Conservation (phyloP, 2,113 vertebrate genomes). For the Boulengeromyrus knoepffleri region DNA sequence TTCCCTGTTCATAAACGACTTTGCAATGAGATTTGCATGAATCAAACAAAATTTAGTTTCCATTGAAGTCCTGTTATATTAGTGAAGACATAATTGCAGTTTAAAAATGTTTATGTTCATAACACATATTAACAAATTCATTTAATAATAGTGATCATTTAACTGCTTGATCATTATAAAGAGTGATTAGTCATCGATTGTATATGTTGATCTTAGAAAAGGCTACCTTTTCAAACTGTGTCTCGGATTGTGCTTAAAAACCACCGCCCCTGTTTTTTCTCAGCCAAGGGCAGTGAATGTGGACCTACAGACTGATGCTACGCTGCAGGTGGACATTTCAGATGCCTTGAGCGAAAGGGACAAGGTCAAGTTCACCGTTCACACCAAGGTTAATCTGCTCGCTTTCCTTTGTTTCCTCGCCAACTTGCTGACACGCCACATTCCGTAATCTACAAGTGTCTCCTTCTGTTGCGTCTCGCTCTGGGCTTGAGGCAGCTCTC, state of each 20-base stretch:
- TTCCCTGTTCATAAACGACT: not conserved
- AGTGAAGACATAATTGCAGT: not conserved
- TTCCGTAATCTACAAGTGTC: not conserved
- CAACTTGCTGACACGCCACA: not conserved
- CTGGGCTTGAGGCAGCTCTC: not conserved
- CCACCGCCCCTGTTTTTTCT: not conserved
- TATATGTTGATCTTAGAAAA: not conserved
- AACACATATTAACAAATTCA: not conserved
- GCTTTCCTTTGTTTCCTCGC: not conserved
- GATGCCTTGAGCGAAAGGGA: constrained; percentile 95
- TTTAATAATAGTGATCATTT: not conserved
- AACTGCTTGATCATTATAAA: not conserved
- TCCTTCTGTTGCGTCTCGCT: not conserved
- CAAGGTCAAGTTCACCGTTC: constrained; percentile 98
- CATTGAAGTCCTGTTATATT: not conserved
- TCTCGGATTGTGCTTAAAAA: not conserved
- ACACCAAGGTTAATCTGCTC: constrained; percentile 78
- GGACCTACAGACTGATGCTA: constrained; percentile 91
- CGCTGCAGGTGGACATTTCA: constrained; percentile 96
- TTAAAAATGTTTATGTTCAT: not conserved
- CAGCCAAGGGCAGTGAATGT: constrained; percentile 91
- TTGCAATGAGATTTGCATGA: not conserved
- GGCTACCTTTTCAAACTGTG: not conserved
- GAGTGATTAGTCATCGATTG: not conserved
- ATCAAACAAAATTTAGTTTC: not conserved